Conservation (phyloP, 2,888 invertebrate species). For the Smittia aterrima region DNA sequence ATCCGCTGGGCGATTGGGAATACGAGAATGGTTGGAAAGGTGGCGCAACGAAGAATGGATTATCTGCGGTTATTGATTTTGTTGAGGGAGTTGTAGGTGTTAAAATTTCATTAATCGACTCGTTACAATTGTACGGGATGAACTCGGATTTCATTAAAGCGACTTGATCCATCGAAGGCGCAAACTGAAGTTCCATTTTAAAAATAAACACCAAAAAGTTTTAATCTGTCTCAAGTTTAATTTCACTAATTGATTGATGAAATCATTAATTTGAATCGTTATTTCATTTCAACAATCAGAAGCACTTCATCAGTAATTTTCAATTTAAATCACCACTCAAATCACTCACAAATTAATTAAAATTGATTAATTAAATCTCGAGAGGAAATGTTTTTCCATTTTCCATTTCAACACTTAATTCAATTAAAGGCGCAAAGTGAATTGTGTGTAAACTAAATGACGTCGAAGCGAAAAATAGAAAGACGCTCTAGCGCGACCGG, state of each 20-base stretch:
- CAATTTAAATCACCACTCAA: conserved; percentile 8
- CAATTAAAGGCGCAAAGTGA: conserved; percentile 7
- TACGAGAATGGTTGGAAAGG: conserved; percentile 37
- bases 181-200: conserved; percentile 29
- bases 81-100: conserved; percentile 44
- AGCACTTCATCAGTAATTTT: neutral
- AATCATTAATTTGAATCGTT: conserved; percentile 35
- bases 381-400: neutral
- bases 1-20: conserved; percentile 35
- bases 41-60: conserved; percentile 19
- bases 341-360: conserved; percentile 33
- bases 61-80: conserved; percentile 24
- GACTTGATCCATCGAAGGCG: neutral
- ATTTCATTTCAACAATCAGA: neutral
- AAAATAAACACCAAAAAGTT: neutral
- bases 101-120: conserved; percentile 42
- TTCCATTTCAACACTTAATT: conserved; percentile 29
- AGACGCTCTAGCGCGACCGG: neutral
- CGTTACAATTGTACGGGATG: conserved; percentile 42
- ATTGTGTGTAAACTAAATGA: conserved; percentile 3
- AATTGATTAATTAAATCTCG: conserved; percentile 29
- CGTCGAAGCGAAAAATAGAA: neutral
- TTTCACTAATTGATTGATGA: conserved; percentile 30
- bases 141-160: neutral
- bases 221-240: neutral